Base-by-base conservation (phyloP, 37 sponge, comb jelly and placozoan genomes). In the Beroe ovata region DNA sequence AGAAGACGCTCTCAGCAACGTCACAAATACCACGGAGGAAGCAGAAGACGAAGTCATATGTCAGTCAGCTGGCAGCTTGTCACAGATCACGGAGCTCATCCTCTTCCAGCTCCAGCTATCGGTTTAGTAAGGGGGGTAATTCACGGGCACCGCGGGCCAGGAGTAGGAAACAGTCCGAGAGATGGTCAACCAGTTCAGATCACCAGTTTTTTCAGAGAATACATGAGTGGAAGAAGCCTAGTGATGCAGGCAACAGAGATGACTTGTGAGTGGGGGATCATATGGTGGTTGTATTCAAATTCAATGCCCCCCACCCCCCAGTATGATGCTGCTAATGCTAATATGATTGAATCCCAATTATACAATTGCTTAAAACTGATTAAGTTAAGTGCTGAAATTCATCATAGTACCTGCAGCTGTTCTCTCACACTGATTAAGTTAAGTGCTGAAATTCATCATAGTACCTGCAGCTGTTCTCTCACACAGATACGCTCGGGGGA, bases 131-230 rank as follows among this genome's bases (percentile, higher is more conserved):
- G 54, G 54, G 54, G 11, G 11, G 54, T 6, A n/a, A n/a, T n/a
- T n/a, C n/a, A n/a, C n/a, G n/a, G n/a, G n/a, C n/a, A n/a, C n/a
- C n/a, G n/a, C 54, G 54, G 11, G 11, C 54, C 11, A 47, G 54
- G 11, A 47, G 54, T 11, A 47, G 54, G 11, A 47, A 47, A 11
- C 54, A 47, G 54, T 47, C 54, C 54, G 23, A 62, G 20, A 62
- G 63, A 16, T 62, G 63, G 63, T 62, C 63, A 28, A 62, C 63
- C 29, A 25, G 23, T 4, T 62, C 63, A 21, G 63, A 62, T 23
- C 63, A 62, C 29, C 63, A 62, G 63, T 62, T 62, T 23, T 62
- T 62, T 23, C 23, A 62, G 63, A 62, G 63, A 23, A 62, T 62
- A 4, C 63, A 21, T 6, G 63, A 62, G 21, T 62, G 63, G 63